Percentiles rank a stretch among this genome's conserved stretches.
These are phyloP conservation scores for Enteromius radiatus DNA, from an alignment of 2,797 vertebrate species.

Conservation along the genomic window DNA sequence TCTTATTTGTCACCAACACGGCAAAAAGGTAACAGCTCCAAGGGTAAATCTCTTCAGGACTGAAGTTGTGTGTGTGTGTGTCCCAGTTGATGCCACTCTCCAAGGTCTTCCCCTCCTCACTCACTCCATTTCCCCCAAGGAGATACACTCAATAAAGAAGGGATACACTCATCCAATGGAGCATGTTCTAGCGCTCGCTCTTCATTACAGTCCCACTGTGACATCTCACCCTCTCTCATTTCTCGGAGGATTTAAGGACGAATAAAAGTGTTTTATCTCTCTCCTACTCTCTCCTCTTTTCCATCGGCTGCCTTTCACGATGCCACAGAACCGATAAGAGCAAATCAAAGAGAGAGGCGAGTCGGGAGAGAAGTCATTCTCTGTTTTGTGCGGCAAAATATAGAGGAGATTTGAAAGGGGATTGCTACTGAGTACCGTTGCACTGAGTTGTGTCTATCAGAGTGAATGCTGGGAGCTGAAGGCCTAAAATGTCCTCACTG, in stretches of 20 bases:
- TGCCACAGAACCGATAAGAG: constrained; percentile 33
- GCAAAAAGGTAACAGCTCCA: constrained; percentile 23
- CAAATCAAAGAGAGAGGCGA: constrained; percentile 24
- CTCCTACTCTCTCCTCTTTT: neutral
- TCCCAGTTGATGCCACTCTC: constrained; percentile 17
- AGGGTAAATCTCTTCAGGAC: constrained; percentile 24
- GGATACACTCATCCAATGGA: constrained; percentile 50
- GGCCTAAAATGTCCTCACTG: neutral
- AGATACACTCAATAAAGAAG: constrained; percentile 54
- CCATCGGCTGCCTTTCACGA: constrained; percentile 21
- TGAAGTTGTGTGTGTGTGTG: constrained; percentile 15
- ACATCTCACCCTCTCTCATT: constrained; percentile 45
- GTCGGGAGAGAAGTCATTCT: constrained; percentile 16
- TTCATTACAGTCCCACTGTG: constrained; percentile 48
- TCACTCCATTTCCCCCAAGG: constrained; percentile 55
- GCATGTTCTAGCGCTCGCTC: constrained; percentile 48
- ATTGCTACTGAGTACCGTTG: constrained; percentile 24
- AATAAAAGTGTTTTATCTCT: constrained; percentile 50
- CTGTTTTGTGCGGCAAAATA: constrained; percentile 31
- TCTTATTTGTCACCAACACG: neutral
- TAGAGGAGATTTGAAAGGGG: constrained; percentile 40
- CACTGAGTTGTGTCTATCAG: neutral
- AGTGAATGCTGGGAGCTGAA: neutral
- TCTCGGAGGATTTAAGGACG: constrained; percentile 67
- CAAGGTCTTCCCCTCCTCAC: constrained; percentile 38